Base-by-base conservation (phyloP, 2,888 invertebrate species). In the Pterostichus madidus region DNA sequence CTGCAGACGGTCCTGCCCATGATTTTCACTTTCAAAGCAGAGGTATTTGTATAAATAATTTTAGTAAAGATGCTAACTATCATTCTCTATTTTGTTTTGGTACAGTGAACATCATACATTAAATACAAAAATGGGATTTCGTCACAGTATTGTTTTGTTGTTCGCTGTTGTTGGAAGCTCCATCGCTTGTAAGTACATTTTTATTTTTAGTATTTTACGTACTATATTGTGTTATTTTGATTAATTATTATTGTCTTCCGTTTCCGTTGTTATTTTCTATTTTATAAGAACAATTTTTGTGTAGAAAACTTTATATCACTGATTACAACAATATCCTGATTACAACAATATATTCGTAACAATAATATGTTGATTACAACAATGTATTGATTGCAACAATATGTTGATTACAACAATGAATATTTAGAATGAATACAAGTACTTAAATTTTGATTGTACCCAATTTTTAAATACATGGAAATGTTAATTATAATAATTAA, bases 21-120 rank as follows among this genome's bases (percentile, higher is more conserved):
- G 17, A 31, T 53, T 52, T 77, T 77, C n/a, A 35, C 75, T 49
- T 49, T 77, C 77, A 53, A 8, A 13, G 17, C 10, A 24, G 32
- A 46, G 46, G 32, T 80, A 44, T 80, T 68, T 80, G 80, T 80
- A 80, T 80, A 80, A 80, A 80, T 80, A 80, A 64, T 64, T 46
- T 49, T 80, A 15, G 15, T 35, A 15, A 64, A 80, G 80, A 80
- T 13, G 79, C 10, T 46, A 13, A 24, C 13, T 7, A 17, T 31
- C 64, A 80, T 52, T 64, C 49, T 32, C 32, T 52, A 8, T 52
- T 64, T 80, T 80, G 49, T 52, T 80, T 80, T 68, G 64, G 76
- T 31, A 64, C 64, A 46, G 80, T 17, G 32, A 49, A 35, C 64
- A 68, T 59, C 13, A 11, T 24, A 61, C 35, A 44, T 7, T 11